Percentiles rank a stretch among this genome's conserved stretches.
Evolutionary conservation across 2,113 vertebrate species (phyloP).

Genomic region (Onychostruthus taczanowskii): DNA sequence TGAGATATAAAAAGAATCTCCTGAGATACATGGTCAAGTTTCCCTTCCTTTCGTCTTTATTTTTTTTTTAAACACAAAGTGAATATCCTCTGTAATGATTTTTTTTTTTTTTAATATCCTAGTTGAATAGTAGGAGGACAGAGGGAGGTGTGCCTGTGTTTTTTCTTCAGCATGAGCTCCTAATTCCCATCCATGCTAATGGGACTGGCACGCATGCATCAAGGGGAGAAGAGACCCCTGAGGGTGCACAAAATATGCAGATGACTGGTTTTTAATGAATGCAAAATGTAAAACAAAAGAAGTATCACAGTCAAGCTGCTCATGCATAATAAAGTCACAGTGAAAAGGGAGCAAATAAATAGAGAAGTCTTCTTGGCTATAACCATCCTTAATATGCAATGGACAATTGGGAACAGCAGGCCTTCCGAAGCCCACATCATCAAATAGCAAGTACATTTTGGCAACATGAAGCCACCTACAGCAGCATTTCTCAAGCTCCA

Average conservation of each 20-base stretch:
- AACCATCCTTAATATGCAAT: slow-evolving; percentile 76
- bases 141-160: slow-evolving; percentile 29
- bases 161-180: slow-evolving; percentile 64
- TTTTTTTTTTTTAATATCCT: slow-evolving; percentile 38
- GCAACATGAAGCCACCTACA: slow-evolving; percentile 32
- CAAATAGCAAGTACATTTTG: slow-evolving; percentile 76
- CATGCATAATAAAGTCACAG: slow-evolving; percentile 77
- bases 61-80: background rate
- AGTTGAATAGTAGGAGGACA: slow-evolving; percentile 34
- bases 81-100: slow-evolving; percentile 1
- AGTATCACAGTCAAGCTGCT: slow-evolving; percentile 73
- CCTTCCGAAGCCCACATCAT: slow-evolving; percentile 52
- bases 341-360: slow-evolving; percentile 75
- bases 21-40: background rate
- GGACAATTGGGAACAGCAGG: slow-evolving; percentile 83
- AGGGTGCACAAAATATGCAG: slow-evolving; percentile 82
- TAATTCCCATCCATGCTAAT: slow-evolving; percentile 77
- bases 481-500: background rate
- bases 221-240: slow-evolving; percentile 75
- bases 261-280: slow-evolving; percentile 85
- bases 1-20: background rate
- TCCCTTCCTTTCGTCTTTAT: background rate
- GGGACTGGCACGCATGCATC: slow-evolving; percentile 71
- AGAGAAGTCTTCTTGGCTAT: slow-evolving; percentile 71
- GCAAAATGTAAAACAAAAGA: slow-evolving; percentile 84